A percentile compares a stretch with the other conserved stretches of the same genome.
Conservation (phyloP, 2,888 invertebrate genomes). For the Camponotus fellah region DNA sequence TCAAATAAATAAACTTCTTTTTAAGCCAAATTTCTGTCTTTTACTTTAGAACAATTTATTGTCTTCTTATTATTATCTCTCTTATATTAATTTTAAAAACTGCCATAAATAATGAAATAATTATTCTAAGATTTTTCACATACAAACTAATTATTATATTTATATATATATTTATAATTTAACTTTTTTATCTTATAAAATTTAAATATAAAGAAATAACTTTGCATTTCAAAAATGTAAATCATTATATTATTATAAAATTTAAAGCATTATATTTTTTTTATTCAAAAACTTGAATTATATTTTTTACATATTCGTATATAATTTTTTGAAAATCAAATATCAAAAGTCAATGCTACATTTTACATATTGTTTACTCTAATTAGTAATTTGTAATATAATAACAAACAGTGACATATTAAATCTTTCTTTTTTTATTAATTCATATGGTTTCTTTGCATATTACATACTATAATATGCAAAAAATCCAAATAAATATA, state of each 20-base stretch:
- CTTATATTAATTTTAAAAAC: conserved; percentile 17
- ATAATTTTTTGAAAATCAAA: conserved; percentile 22
- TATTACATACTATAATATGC: conserved; percentile 6
- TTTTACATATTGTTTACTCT: not conserved
- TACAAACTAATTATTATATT: not conserved
- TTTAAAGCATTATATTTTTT: too few species aligned
- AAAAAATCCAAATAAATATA: not conserved
- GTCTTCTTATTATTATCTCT: not conserved
- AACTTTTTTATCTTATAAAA: conserved; percentile 34
- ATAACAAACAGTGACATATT: not conserved
- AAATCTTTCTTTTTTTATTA: not conserved
- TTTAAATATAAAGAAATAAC: conserved; percentile 31
- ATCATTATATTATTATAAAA: not conserved
- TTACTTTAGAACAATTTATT: conserved; percentile 33
- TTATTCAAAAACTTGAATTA: too few species aligned
- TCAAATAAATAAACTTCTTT: conserved; percentile 47
- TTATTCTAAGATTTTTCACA: conserved; percentile 19
- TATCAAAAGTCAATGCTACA: conserved; percentile 12
- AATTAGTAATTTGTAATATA: not conserved
- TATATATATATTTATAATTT: not conserved
- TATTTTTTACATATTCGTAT: not conserved
- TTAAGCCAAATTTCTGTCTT: conserved; percentile 32
- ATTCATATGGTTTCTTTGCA: not conserved
- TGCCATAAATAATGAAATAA: not conserved
- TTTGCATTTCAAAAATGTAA: conserved; percentile 29